A percentile compares a stretch with the other conserved stretches of the same genome.
Conservation (phyloP, 2,888 invertebrate species). For the Gerris lacustris region DNA sequence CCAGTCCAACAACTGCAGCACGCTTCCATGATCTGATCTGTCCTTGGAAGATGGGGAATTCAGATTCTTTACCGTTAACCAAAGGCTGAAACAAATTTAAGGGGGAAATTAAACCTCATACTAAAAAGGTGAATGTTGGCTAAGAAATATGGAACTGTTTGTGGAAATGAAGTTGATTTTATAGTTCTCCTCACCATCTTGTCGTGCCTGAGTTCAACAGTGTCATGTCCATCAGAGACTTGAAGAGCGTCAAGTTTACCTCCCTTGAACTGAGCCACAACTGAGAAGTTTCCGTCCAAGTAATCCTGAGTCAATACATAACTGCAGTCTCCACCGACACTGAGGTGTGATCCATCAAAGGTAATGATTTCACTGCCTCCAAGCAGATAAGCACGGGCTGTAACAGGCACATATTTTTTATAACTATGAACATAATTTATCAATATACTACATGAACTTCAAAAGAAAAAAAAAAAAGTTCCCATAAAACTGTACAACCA, state of each 20-base stretch:
- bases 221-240: slow-evolving; percentile 55
- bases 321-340: slow-evolving; percentile 67
- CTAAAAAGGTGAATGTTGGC: too few species aligned
- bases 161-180: neutral
- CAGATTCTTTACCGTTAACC: slow-evolving; percentile 53
- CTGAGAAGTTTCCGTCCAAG: slow-evolving; percentile 72
- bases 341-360: slow-evolving; percentile 70
- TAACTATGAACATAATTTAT: too few species aligned
- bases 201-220: slow-evolving; percentile 51
- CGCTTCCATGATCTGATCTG: slow-evolving; percentile 51
- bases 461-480: too few species aligned
- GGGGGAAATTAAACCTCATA: neutral
- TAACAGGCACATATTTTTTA: slow-evolving; percentile 33
- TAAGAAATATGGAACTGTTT: too few species aligned
- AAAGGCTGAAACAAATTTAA: slow-evolving; percentile 39
- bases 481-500: too few species aligned
- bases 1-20: slow-evolving; percentile 44
- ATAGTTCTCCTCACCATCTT: slow-evolving; percentile 43
- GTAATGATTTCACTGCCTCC: slow-evolving; percentile 79
- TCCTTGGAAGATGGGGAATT: slow-evolving; percentile 52
- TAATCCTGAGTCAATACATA: slow-evolving; percentile 76
- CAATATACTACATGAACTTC: too few species aligned
- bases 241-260: slow-evolving; percentile 56
- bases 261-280: slow-evolving; percentile 56
- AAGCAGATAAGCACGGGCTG: slow-evolving; percentile 56